Evolutionary conservation across 2,888 invertebrate genomes (phyloP), one percentile per base, ranked within the genome.

Genomic region (Mythimna ferrago): DNA sequence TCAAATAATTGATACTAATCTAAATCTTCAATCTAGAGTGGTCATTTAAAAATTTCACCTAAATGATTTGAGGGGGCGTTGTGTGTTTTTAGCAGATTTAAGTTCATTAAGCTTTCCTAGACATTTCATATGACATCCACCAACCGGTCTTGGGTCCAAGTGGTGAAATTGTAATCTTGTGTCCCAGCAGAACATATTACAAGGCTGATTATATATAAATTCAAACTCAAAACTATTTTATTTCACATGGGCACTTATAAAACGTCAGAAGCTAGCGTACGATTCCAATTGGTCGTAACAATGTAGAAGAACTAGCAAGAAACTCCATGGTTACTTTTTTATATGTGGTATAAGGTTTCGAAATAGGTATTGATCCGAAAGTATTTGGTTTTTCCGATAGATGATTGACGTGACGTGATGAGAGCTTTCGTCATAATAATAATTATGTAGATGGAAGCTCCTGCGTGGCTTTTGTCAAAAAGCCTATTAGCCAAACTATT

Each of bases 11-110:
- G 35, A 71, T 60, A 56, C 54, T 53, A 58, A 77, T 63, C 56
- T 63, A n/a, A 57, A 70, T 51, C n/a, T 19, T 35, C 6, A 58
- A 66, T 66, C 19, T 60, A 21, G 35, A 44, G 53, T 65, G 63
- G 35, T n/a, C 57, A n/a, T 72, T 78, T 51, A 61, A 65, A 76
- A 82, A 67, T 72, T 82, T 82, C 73, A 78, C 65, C n/a, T n/a
- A 61, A 60, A 53, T 57, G 16, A 41, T 72, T 44, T 56, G 60
- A 14, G 35, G 16, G 0, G 60, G 57, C 16, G 41, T 62, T 58
- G 51, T 58, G 62, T 41, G 2, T 16, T 64, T 78, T 57, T 63
- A 5, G 6, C 21, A 41, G 14, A 61, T 61, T 61, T 41, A 14
- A 21, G 11, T 61, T 41, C 14, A 61, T 41, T 61, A 41, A 7